Base-by-base conservation (phyloP, 2,797 vertebrate species). In the Dipus sagitta region DNA sequence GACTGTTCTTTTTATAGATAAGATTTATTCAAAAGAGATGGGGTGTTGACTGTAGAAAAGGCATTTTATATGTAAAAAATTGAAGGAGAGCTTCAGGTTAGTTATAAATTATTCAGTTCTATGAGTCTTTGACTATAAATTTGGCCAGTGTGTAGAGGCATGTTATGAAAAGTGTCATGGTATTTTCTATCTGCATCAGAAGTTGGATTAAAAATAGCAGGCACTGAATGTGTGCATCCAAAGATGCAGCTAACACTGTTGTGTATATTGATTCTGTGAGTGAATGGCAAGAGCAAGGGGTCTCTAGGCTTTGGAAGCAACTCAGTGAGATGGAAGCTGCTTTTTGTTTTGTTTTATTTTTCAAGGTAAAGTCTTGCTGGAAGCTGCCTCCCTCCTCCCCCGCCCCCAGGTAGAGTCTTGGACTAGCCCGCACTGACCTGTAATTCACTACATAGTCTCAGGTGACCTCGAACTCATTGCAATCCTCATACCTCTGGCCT, bases 241-340 rank as follows among this genome's bases (percentile, higher is more conserved):
- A 65, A 80, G 93, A 76, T 84, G 54, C n/a, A 87, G 8, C 26
- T 77, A 65, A 87, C 23, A 80, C 28, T 79, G 60, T 12, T 64
- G 23, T 85, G 68, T 72, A 47, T 92, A 54, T 47, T 91, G 88
- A 71, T 96, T 68, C 79, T 90, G 5, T 42, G 98, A 98, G 98
- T 98, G 96, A 97, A 98, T 98, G 97, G 98, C 98, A 98, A 98
- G 98, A 97, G 98, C 96, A 96, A 94, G 97, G 98, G 97, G 98
- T 98, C n/a, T 98, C 96, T 47, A 97, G 97, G 96, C 96, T 98
- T 97, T 98, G 97, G 98, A 98, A 98, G 92, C 30, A 98, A 94
- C 92, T 97, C 86, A 95, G 94, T 94, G 65, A 95, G 96, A 95
- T 86, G 89, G 91, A 87, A 62, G 79, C 94, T 95, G 67, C 82